Base-by-base conservation (phyloP, 2,113 vertebrate species). In the Dipodomys stephensi region DNA sequence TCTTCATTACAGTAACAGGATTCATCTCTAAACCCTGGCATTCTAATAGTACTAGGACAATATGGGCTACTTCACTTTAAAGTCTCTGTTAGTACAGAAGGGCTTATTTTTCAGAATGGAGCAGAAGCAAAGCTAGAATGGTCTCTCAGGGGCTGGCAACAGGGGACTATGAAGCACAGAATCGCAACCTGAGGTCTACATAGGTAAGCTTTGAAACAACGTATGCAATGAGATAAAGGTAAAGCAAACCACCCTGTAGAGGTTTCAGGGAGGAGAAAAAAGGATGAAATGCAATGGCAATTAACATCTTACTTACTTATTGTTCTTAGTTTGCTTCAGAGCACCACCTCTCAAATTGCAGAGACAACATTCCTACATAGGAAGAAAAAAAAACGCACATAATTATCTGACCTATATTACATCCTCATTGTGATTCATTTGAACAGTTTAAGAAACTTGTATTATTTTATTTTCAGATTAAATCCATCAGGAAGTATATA, bases 331-430 rank as follows among this genome's bases (percentile, higher is more conserved):
- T 98, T 98, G 98, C 97, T 99, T 99, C 92, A 99, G 98, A 27
- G 99, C 99, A 87, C 99, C 99, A 69, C 99, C 99, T 98, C 99
- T 98, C 97, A 99, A 98, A 98, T 99, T 99, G 98, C 99, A 99
- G 25, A 99, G 99, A 98, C 99, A 99, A 97, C 99, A 99, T 95
- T 99, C 99, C 99, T 99, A 97, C 94, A 19, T 53, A 67, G 49
- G 81, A 88, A 94, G 79, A 49, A 49, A 49, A 49, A 49, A 49
- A 94, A 92, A 49, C 90, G 0, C 72, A 93, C 25, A 84, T 68
- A 82, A 35, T 87, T n/a, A 91, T 53, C 30, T 88, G 35, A 95
- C 8, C 4, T 62, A 92, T 27, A 39, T 20, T 90, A 77, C 25
- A 81, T 86, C 53, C 86, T 64, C 32, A 87, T 27, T 78, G 25